Conservation (phyloP, 2,888 invertebrate genomes). For the Leptura quadrifasciata region DNA sequence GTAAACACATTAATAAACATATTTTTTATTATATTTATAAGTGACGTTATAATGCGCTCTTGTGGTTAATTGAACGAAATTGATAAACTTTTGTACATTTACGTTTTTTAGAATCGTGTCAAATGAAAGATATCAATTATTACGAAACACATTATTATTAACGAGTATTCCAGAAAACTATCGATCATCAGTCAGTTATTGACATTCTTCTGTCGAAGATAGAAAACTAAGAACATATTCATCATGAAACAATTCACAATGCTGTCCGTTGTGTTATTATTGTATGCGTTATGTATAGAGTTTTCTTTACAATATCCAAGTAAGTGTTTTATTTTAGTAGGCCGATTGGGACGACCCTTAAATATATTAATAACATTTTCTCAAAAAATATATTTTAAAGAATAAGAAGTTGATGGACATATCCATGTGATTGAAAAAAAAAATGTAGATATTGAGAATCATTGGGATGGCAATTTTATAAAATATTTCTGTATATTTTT, state of each 20-base stretch:
- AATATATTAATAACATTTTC: no score
- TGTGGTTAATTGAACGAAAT: not conserved
- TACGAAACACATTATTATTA: constrained; percentile 20
- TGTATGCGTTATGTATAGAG: not conserved
- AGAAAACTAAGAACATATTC: not conserved
- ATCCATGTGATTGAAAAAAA: no score
- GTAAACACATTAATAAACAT: not conserved
- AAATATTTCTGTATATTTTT: not conserved
- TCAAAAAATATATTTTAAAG: no score
- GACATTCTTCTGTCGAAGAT: not conserved
- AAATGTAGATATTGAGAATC: no score
- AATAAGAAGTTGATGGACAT: no score
- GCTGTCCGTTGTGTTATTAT: not conserved
- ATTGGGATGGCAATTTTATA: no score
- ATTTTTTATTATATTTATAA: not conserved
- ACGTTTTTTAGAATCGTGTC: constrained; percentile 31
- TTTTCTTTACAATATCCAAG: constrained; percentile 16
- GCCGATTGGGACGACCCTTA: no score
- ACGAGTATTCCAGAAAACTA: not conserved
- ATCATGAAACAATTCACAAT: constrained; percentile 13
- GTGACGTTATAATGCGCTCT: not conserved
- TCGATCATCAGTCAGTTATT: not conserved
- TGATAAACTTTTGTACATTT: constrained; percentile 29
- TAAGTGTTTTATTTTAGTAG: constrained; percentile 16
- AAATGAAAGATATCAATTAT: constrained; percentile 26